phyloP scores from a whole-genome alignment of 2,797 vertebrate genomes.

The Meda fulgida region DNA sequence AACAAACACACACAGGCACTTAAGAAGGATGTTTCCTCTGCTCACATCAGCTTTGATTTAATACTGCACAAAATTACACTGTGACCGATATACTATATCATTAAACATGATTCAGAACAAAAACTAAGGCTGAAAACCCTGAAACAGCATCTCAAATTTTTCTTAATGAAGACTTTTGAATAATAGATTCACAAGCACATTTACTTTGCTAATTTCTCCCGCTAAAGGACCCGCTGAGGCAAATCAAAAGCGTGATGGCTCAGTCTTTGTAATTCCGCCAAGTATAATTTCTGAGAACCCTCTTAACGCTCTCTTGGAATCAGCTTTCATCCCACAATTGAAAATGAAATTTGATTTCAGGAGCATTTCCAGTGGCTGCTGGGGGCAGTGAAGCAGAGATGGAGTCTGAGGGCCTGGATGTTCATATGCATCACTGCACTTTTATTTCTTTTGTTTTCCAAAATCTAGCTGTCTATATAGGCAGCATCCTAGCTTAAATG shows the following conservation, averaged over 20 bases:
- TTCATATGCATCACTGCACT: background rate
- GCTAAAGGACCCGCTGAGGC: background rate
- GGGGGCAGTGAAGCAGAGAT: background rate
- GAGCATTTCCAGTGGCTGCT: conserved; percentile 17
- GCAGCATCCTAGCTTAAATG: background rate
- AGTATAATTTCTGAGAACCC: conserved; percentile 27
- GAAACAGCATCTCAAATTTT: background rate
- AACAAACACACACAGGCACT: conserved; percentile 22
- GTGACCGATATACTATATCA: background rate
- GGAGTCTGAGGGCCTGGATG: background rate
- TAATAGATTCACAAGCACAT: conserved; percentile 10
- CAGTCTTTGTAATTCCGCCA: conserved; percentile 23
- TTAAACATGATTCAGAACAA: no score
- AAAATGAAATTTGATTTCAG: conserved; percentile 40
- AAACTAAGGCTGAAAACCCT: background rate
- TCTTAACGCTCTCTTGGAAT: conserved; percentile 22
- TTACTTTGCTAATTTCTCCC: conserved; percentile 18
- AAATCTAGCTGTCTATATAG: background rate
- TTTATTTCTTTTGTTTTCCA: background rate
- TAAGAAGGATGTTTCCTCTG: background rate
- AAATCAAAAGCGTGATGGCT: background rate
- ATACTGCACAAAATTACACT: background rate
- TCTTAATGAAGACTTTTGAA: background rate
- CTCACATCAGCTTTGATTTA: background rate
- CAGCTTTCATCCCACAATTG: conserved; percentile 2